Evolutionary conservation across 2,113 vertebrate species (phyloP).

Genomic region (Myiagra hebetior): DNA sequence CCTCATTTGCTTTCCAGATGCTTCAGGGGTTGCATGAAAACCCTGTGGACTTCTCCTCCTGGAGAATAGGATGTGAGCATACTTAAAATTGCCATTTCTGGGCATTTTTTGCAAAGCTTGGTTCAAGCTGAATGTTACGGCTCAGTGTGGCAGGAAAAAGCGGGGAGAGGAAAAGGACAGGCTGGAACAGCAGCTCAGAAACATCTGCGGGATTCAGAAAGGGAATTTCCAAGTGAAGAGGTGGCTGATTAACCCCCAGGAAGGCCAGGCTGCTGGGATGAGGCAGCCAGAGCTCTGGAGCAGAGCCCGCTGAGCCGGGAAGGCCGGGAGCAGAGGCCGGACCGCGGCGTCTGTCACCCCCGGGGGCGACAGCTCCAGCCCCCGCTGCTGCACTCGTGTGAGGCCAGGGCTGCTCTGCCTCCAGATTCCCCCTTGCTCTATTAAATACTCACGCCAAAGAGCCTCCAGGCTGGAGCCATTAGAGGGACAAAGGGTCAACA

Average conservation of each 20-base stretch:
- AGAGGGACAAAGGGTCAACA: conserved; percentile 41
- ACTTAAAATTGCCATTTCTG: background rate
- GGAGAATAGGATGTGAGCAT: rapidly evolving
- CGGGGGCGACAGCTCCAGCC: background rate
- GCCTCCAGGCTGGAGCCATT: conserved; percentile 47
- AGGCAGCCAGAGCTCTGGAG: background rate
- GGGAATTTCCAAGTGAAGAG: background rate
- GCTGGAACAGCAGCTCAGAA: background rate
- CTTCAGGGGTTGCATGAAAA: background rate
- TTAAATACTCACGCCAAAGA: background rate
- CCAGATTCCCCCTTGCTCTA: background rate
- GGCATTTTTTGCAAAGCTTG: background rate
- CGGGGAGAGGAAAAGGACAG: background rate
- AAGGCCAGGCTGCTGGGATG: background rate
- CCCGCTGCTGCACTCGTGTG: background rate
- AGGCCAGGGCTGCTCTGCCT: conserved; percentile 14
- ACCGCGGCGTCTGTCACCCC: background rate
- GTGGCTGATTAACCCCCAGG: rapidly evolving
- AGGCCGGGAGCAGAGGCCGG: background rate
- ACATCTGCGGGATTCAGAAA: background rate
- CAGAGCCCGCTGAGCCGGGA: background rate
- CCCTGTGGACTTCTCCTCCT: background rate
- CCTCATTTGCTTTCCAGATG: background rate
- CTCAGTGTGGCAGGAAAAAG: background rate
- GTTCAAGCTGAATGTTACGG: rapidly evolving